Base-by-base conservation (phyloP, 2,797 vertebrate species). In the Acanthopagrus latus region DNA sequence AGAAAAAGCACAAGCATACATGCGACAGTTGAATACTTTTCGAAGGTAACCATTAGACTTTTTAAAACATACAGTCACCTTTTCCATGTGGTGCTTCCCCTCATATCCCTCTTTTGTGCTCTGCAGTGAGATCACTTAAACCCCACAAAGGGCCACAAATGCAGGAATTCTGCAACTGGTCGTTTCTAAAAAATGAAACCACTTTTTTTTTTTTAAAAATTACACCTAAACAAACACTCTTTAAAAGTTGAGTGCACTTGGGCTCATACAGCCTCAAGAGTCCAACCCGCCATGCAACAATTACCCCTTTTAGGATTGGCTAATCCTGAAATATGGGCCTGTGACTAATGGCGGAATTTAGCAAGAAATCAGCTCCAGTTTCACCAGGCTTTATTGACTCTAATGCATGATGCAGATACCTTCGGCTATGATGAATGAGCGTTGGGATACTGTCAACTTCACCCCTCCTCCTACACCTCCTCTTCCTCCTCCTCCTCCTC, bases 261-360 rank as follows among this genome's bases (percentile, higher is more conserved):
- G 81, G 71, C 60, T 80, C 60, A 91, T 82, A 79, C 74, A 46
- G 76, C 64, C 78, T 82, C 72, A 76, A 76, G 74, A 85, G 71
- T 51, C 71, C 57, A 55, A 58, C 68, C 18, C 38, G 2, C n/a
- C 23, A 62, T 64, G 80, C 89, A 88, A 90, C 88, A 92, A 95
- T 93, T 92, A 94, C 90, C 90, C 86, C 88, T 88, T 82, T 80
- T 76, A 91, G 91, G 89, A 92, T 90, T 88, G 88, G 83, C 91
- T 95, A 95, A 95, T 95, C 93, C 92, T 94, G 92, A 95, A 95
- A 95, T 93, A 86, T 95, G 94, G 93, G 92, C 94, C 97, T 97
- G 96, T 98, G 97, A 98, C 98, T 97, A 98, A 99, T 97, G 96
- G 86, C 88, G 96, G 97, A 98, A 97, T 98, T 97, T 97, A 98